Base-by-base conservation (phyloP, 2,113 vertebrate genomes). In the Tupaia tana region DNA sequence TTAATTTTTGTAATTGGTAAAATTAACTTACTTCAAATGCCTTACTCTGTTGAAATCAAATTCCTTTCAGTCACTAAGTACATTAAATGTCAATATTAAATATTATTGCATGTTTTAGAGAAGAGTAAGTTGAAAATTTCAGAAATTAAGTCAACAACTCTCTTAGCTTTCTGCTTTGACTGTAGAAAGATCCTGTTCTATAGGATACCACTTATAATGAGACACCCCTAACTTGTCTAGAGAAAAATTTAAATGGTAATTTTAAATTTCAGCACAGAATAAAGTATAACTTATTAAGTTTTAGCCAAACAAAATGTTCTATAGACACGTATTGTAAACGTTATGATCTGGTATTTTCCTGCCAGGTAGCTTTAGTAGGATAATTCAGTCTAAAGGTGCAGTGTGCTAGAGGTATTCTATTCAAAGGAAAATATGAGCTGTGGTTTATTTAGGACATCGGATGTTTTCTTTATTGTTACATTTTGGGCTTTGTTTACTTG, bases 41-140 rank as follows among this genome's bases (percentile, higher is more conserved):
- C 56, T 96, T 91, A 83, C 75, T 85, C 93, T 95, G 27, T 96
- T 91, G 43, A 86, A 75, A 64, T 69, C 29, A 20, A 77, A 93
- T 81, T 92, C 6, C 58, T 86, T 94, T 92, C 61, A 59, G 2
- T 83, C 86, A 71, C 43, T 56, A 58, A 91, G 25, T 6, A 27
- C 86, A 80, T 58, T 84, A 73, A 92, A 90, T 94, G 66, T 22
- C 75, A 82, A 8, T 94, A n/a, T 74, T 82, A 82, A 43, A 31
- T 94, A 69, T 64, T 77, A 78, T 29, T 95, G 19, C 4, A 31
- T 95, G 66, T 79, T 92, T 90, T 84, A 43, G 61, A 75, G 75
- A 83, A 96, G 83, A 89, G 11, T 15, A 29, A 75, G 20, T 56
- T 87, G 59, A 92, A 82, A 66, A 24, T 15, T 83, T 91, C 71